Evolutionary conservation across 2,797 vertebrate species (phyloP), one percentile per base, ranked within the genome.

Genomic region (Percopsis omiscomaycus): DNA sequence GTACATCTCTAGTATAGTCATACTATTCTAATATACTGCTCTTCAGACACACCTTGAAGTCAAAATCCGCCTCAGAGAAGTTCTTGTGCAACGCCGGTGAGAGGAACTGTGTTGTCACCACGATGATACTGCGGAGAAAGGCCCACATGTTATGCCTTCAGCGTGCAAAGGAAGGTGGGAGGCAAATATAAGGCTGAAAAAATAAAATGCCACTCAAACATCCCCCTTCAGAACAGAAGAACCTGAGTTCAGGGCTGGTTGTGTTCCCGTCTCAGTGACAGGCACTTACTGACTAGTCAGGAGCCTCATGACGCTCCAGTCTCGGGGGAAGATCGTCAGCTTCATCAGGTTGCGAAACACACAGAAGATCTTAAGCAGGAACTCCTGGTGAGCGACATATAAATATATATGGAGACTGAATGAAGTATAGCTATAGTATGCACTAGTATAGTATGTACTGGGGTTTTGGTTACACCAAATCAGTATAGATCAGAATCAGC

Each of bases 271-370:
- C 75, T 58, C 44, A 11, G 37, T 55, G 61, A 78, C 63, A 77
- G 67, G 54, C 59, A 90, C 92, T 95, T 78, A 99, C 98, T 98
- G 98, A 94, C 96, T 99, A 66, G 97, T 98, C 62, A 99, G 94
- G 67, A 99, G 91, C 77, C 97, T 93, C 98, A 99, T 98, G 81
- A 99, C 96, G 81, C 96, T 99, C 98, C 98, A 99, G 87, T 99
- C 98, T 69, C 95, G 92, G 65, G 97, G 98, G 84, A 98, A 99
- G 86, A 99, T 96, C 28, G 94, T 98, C 92, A 98, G 93, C 84
- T 99, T 99, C 96, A 99, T 98, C 85, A 99, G 91, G 84, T 98
- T 99, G 68, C 98, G 94, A 89, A 99, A 99, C n/a, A 99, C 97
- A 69, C 96, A 99, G 88, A 99, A 99, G 82, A 98, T 98, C 92